A percentile compares a stretch with the other conserved stretches of the same genome.
phyloP scores from a whole-genome alignment of 1,140 invertebrate genomes.

The Orchestia grillus region DNA sequence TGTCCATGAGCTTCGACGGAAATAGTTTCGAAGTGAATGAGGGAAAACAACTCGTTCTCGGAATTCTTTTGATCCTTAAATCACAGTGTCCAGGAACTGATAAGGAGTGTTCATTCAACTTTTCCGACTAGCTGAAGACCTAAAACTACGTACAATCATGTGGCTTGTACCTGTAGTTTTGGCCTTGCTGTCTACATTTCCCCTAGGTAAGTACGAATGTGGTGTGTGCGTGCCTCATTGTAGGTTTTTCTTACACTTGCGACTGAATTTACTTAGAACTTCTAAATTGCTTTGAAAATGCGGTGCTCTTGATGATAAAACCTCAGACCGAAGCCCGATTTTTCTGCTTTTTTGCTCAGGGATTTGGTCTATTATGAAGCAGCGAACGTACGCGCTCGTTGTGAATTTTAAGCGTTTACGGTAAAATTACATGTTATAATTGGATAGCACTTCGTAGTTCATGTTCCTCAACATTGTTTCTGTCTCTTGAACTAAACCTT shows the following conservation, averaged over 20 bases:
- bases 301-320: background rate
- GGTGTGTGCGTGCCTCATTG: background rate
- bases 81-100: background rate
- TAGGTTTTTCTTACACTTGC: background rate
- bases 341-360: too few relatives aligned
- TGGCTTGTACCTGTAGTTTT: background rate
- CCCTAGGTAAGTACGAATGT: background rate
- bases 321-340: background rate
- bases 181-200: background rate
- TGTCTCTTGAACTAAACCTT: too few relatives aligned
- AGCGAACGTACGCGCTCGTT: too few relatives aligned
- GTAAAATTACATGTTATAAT: too few relatives aligned
- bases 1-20: constrained; percentile 11
- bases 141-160: background rate
- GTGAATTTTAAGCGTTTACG: too few relatives aligned
- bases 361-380: too few relatives aligned
- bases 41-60: background rate
- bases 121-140: background rate
- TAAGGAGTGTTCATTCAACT: background rate
- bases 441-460: too few relatives aligned
- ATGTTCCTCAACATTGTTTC: too few relatives aligned
- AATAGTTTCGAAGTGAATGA: background rate
- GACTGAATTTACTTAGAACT: background rate
- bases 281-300: background rate
- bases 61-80: background rate